Conservation (phyloP, 92 coral and sea anemone species). For the Epizoanthus fatuus region DNA sequence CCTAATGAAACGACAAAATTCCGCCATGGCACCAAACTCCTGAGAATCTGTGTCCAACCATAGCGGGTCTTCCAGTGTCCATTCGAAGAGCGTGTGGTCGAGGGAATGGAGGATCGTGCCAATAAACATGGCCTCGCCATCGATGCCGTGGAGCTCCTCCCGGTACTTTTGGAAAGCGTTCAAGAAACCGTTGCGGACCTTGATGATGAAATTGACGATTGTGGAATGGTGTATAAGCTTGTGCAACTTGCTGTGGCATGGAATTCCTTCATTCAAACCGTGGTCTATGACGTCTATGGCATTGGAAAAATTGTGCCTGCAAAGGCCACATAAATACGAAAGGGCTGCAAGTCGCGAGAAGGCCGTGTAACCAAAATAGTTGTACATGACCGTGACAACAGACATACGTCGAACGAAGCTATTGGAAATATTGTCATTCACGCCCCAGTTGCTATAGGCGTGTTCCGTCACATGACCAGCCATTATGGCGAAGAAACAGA, state of each 20-base stretch:
- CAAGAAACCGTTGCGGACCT: neutral
- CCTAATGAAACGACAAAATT: neutral
- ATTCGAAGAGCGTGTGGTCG: neutral
- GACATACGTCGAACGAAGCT: neutral
- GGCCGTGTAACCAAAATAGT: neutral
- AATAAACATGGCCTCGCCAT: neutral
- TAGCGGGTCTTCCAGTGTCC: neutral
- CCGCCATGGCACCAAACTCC: neutral
- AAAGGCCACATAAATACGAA: neutral
- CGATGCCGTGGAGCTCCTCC: neutral
- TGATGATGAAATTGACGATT: neutral
- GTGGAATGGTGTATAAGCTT: neutral
- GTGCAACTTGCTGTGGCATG: neutral
- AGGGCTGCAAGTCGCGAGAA: neutral
- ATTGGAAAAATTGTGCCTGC: neutral
- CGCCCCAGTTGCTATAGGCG: neutral
- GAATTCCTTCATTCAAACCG: neutral
- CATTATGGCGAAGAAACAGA: neutral
- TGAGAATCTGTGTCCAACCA: neutral
- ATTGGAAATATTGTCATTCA: neutral
- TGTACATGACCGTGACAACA: neutral
- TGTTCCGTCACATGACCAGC: neutral
- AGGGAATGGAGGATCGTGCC: neutral
- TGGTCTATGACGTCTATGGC: neutral
- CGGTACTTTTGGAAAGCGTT: neutral